These are phyloP conservation scores for Folsomia candida DNA, from an alignment of 2,888 invertebrate genomes.

Conservation along the genomic window DNA sequence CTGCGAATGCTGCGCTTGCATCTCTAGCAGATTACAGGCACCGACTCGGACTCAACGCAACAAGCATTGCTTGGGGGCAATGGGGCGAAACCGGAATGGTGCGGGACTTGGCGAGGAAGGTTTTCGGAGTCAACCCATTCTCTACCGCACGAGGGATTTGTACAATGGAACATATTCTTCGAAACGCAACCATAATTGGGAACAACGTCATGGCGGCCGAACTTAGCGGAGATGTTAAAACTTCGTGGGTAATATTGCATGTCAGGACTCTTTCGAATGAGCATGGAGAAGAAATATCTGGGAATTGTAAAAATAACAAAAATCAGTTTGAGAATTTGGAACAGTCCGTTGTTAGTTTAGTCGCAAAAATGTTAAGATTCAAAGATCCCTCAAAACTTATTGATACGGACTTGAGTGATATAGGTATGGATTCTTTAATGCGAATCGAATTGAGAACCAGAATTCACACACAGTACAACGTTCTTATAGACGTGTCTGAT, in stretches of 20 bases:
- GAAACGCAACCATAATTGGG: neutral
- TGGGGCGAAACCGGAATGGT: conserved; percentile 32
- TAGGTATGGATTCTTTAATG: neutral
- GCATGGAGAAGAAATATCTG: neutral
- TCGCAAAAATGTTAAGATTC: neutral
- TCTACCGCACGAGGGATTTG: neutral
- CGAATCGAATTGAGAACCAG: neutral
- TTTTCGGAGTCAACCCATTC: neutral
- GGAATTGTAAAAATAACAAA: neutral
- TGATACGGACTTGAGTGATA: neutral
- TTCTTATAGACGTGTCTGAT: too few relatives aligned
- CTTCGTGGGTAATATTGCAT: neutral
- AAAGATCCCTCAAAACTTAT: neutral
- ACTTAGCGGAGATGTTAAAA: neutral
- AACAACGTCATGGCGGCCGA: neutral
- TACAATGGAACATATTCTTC: neutral
- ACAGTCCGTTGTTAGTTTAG: neutral
- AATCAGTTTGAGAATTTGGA: neutral
- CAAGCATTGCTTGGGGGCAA: conserved; percentile 25
- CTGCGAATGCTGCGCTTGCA: conserved; percentile 17
- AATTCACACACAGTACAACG: too few relatives aligned
- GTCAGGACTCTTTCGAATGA: too few relatives aligned
- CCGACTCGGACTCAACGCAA: conserved; percentile 16
- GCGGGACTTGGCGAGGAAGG: neutral
- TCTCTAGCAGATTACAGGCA: conserved; percentile 14